These are phyloP conservation scores for Vombatus ursinus DNA, from an alignment of 2,113 vertebrate genomes.

Conservation along the genomic window DNA sequence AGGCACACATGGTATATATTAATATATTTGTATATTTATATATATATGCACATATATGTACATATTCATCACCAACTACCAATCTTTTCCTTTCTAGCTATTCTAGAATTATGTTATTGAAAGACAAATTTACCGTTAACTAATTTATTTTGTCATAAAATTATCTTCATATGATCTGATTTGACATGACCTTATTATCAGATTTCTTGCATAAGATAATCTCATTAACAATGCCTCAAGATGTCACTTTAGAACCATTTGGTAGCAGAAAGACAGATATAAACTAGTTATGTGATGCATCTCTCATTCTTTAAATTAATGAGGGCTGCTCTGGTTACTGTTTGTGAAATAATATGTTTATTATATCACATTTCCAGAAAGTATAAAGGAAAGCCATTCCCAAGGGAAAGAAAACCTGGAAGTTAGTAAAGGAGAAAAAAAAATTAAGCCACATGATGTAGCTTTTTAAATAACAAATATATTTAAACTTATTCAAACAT, in stretches of 20 bases:
- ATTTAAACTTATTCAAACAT: not conserved
- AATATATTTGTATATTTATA: not conserved
- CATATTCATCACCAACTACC: conserved; percentile 40
- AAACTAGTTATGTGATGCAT: conserved; percentile 75
- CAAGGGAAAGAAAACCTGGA: not conserved
- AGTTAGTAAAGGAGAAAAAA: not conserved
- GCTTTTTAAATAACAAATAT: not conserved
- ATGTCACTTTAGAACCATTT: conserved; percentile 81
- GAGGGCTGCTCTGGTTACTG: conserved; percentile 38
- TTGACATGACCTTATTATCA: conserved; percentile 75
- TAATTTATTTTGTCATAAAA: conserved; percentile 80
- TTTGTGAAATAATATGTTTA: conserved; percentile 44
- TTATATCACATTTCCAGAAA: conserved; percentile 1
- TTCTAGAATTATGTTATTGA: conserved; percentile 63
- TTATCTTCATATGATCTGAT: conserved; percentile 79
- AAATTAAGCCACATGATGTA: not conserved
- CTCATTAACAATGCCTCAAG: conserved; percentile 76
- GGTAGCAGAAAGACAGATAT: conserved; percentile 37
- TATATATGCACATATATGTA: not conserved
- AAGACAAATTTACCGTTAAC: conserved; percentile 71
- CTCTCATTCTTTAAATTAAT: conserved; percentile 67
- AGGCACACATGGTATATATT: not conserved
- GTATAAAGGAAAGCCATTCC: not conserved
- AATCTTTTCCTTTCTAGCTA: conserved; percentile 40
- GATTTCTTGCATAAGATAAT: conserved; percentile 80